Base-by-base conservation (phyloP, 2,797 vertebrate genomes). In the Loriculus beryllinus region DNA sequence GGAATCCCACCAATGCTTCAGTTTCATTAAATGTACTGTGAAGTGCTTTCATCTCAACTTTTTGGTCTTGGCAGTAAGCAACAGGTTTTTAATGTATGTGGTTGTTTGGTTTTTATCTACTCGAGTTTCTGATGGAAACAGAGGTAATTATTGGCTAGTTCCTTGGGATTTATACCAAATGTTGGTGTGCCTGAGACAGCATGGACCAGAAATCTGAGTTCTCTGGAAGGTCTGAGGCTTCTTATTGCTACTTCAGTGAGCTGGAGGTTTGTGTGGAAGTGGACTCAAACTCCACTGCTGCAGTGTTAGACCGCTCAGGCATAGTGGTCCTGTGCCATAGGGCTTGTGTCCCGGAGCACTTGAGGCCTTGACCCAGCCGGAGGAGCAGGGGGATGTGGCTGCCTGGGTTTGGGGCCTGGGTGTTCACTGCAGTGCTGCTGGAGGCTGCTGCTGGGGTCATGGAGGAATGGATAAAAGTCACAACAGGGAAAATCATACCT, bases 381-480 rank as follows among this genome's bases (percentile, higher is more conserved):
- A 47, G 68, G 68, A 2, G 12, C 40, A n/a, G 39, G 39, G 33
- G 47, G 56, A 7, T 18, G 82, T 1, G 1, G 22, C 39, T 65
- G 68, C 28, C 64, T 8, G 4, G 5, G 7, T 23, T 54, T 3
- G 3, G 45, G 14, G 14, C 26, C 18, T 3, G 9, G 16, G 10
- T 3, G 2, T 35, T 26, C 0, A 3, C 43, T 33, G 37, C 0
- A 17, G 11, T 20, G 47, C 52, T 80, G 47, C 65, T 31, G 6
- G 43, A 64, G 52, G 17, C 63, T 21, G 68, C 72, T 83, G 70
- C 42, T 35, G 25, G 42, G 54, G 14, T 10, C 26, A 20, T 21
- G 64, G 11, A 26, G 60, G n/a, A 20, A 5, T 0, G 0, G 2
- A 7, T 7, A 3, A 3, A 1, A 31, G 56, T 13, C 10, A 1